Evolutionary conservation across 64 coral and sea anemone genomes (phyloP).

Genomic region (Exaiptasia diaphana): DNA sequence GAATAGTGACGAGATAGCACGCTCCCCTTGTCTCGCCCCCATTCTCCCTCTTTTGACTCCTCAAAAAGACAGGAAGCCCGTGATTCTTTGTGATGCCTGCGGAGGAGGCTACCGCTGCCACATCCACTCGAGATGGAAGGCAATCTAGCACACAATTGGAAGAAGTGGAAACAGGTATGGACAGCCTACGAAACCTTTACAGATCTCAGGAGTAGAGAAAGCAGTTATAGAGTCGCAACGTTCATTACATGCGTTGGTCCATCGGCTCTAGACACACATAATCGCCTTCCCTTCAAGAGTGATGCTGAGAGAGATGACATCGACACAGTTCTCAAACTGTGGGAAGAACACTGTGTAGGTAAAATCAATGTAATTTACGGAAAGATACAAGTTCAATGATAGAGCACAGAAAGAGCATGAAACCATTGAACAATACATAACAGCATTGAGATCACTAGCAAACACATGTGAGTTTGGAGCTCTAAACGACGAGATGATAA

Average conservation of each 20-base stretch:
- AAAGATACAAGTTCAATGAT: slow-evolving; percentile 26
- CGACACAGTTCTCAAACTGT: slow-evolving; percentile 16
- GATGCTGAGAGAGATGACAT: slow-evolving; percentile 29
- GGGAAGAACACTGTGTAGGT: slow-evolving; percentile 5
- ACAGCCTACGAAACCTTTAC: slow-evolving; percentile 33
- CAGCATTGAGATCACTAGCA: slow-evolving; percentile 2
- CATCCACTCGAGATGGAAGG: background rate
- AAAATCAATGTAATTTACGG: slow-evolving; percentile 45
- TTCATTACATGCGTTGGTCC: slow-evolving; percentile 40
- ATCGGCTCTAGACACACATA: slow-evolving; percentile 29
- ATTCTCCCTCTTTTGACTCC: too few relatives aligned
- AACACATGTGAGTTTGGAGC: background rate
- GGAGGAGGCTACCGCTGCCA: slow-evolving; percentile 9
- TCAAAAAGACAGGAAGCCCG: too few relatives aligned
- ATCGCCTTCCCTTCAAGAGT: slow-evolving; percentile 15
- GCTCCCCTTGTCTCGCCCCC: too few relatives aligned
- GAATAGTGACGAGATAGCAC: too few relatives aligned
- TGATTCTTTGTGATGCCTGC: too few relatives aligned
- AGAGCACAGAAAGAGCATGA: slow-evolving; percentile 1
- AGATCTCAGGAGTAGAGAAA: background rate
- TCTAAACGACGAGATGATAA: background rate
- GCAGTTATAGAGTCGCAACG: background rate
- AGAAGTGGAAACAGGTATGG: slow-evolving; percentile 43
- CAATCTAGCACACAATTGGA: slow-evolving; percentile 36
- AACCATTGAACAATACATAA: background rate